Percentiles rank a stretch among this genome's conserved stretches.
These are phyloP conservation scores for Acanthisitta chloris DNA, from an alignment of 2,113 vertebrate genomes.

Conservation along the genomic window DNA sequence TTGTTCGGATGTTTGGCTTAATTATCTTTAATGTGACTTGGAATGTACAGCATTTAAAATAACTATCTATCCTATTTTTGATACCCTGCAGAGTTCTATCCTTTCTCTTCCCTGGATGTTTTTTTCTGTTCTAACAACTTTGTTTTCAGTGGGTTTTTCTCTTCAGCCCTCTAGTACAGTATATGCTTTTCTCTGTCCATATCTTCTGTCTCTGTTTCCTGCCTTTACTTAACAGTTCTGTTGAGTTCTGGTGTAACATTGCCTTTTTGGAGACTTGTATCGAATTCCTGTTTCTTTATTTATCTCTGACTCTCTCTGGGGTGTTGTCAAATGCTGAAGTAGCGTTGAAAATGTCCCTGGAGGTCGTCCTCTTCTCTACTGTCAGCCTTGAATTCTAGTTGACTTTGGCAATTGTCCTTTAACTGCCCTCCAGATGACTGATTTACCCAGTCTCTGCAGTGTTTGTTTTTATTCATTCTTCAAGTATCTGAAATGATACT, in stretches of 20 bases:
- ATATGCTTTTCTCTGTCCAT: neutral
- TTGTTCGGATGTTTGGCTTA: neutral
- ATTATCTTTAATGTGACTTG: neutral
- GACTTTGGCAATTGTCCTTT: neutral
- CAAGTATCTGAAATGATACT: neutral
- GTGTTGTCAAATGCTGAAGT: neutral
- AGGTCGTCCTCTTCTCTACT: neutral
- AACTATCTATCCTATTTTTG: neutral
- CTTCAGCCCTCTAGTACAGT: fast-evolving
- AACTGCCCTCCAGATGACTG: neutral
- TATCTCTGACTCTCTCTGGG: neutral
- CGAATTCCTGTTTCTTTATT: neutral
- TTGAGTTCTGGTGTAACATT: fast-evolving
- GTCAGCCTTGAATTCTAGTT: neutral
- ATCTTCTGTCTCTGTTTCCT: neutral
- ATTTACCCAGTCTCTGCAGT: neutral
- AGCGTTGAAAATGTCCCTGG: neutral
- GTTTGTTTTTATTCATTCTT: neutral
- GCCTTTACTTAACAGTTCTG: neutral
- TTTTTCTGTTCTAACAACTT: neutral
- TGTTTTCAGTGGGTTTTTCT: neutral
- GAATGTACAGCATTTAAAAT: neutral
- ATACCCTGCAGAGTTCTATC: neutral
- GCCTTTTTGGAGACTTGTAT: neutral
- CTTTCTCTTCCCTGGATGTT: neutral